Percentiles rank a stretch among this genome's conserved stretches.
Conservation (phyloP, 2,113 vertebrate species). For the Natator depressus region DNA sequence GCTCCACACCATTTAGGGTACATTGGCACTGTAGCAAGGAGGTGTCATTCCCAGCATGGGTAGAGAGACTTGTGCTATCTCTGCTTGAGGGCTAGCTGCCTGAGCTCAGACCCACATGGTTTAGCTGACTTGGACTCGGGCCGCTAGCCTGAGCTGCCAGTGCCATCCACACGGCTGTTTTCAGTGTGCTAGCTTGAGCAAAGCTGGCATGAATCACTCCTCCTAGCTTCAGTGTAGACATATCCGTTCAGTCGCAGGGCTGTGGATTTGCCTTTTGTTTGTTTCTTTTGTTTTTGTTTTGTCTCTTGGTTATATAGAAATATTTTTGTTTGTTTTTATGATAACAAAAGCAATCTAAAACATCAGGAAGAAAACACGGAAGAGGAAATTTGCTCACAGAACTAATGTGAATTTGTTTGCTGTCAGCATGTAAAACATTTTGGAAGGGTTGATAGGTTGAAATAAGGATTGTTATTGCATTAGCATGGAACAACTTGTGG, state of each 20-base stretch:
- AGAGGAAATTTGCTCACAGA: not conserved
- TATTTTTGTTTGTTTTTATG: not conserved
- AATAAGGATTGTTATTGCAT: not conserved
- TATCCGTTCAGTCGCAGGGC: not conserved
- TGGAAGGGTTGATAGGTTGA: not conserved
- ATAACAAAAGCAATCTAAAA: not conserved
- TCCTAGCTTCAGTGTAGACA: not conserved
- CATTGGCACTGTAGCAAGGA: not conserved
- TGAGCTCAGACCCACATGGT: not conserved
- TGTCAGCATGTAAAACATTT: not conserved
- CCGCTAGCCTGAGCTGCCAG: not conserved
- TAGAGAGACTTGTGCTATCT: too few relatives aligned
- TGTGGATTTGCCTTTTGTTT: not conserved
- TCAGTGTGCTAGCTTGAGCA: not conserved
- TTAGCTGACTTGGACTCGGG: not conserved
- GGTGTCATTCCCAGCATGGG: not conserved
- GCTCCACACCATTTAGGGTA: not conserved
- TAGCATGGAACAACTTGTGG: not conserved
- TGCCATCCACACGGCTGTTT: not conserved
- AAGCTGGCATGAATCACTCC: not conserved
- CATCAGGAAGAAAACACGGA: not conserved
- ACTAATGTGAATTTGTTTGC: accelerated
- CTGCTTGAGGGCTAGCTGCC: not conserved
- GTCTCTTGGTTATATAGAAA: not conserved
- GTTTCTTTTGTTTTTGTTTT: not conserved